Base-by-base conservation (phyloP, 2,113 vertebrate species). In the Gymnorhina tibicen region DNA sequence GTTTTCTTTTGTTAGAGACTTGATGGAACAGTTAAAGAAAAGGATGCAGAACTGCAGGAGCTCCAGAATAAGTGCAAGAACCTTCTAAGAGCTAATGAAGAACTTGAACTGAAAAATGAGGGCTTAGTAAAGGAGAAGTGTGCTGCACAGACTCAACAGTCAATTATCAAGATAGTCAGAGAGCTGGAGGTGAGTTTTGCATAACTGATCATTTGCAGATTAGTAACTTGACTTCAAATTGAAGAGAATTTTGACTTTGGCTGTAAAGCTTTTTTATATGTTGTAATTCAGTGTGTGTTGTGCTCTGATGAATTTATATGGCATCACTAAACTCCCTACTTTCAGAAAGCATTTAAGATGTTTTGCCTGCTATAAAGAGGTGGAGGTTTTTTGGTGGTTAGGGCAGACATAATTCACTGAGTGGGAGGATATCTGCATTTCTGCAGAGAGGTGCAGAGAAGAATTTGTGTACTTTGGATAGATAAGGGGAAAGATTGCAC, bases 21-120 rank as follows among this genome's bases (percentile, higher is more conserved):
- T 50, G 98, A 99, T 80, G 95, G 94, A 66, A 69, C 98, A 37
- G 95, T 99, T 87, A 98, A 97, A 95, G 99, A 98, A 96, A 98
- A 99, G 87, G 99, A 99, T 62, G 94, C 96, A 37, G 98, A 98
- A 95, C 94, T 99, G 89, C 97, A 98, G 92, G 98, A 98, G 85
- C 98, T 98, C 74, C 94, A 97, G 81, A 98, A 98, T 79, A 98
- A 98, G 6, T 93, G 98, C 59, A 99, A 98, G 88, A 97, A 96
- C 85, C 97, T 98, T 84, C 97, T 98, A 91, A 98, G 97, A 96
- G 97, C 97, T 49, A 98, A 98, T 66, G 98, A 98, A 89, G 98
- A 98, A 66, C 98, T 98, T 30, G 98, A 98, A 93, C 97, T 98
- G 84, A 98, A 98, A 97, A 98, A 98, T 22, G 98, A 98, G 95